Evolutionary conservation across 2,113 vertebrate species (phyloP).

Genomic region (Suricata suricatta): DNA sequence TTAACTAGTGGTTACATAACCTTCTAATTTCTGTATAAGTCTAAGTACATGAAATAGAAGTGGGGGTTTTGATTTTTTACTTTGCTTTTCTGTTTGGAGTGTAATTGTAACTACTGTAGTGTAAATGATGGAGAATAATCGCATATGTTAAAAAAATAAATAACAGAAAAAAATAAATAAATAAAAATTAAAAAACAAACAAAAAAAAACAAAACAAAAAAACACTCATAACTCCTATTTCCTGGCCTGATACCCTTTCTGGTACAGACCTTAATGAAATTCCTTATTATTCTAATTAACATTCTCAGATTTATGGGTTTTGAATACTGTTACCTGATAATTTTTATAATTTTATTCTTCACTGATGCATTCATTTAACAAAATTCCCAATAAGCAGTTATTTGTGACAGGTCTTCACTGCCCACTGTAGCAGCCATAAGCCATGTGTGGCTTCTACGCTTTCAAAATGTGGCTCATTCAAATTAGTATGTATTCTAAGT

Average conservation of each 20-base stretch:
- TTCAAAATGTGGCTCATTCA: background rate
- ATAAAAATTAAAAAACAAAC: too few species aligned
- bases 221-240: background rate
- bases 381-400: background rate
- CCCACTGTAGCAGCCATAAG: background rate
- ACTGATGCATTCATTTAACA: background rate
- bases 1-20: too few species aligned
- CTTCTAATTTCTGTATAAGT: too few species aligned
- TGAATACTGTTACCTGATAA: background rate
- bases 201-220: too few species aligned
- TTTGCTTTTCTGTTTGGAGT: too few species aligned
- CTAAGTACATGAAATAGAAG: too few species aligned
- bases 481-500: background rate
- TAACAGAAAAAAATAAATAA: too few species aligned
- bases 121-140: too few species aligned
- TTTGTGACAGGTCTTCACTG: background rate
- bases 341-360: background rate
- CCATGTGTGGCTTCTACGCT: background rate
- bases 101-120: too few species aligned
- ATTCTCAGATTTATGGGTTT: background rate
- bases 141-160: too few species aligned
- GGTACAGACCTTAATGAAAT: background rate
- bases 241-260: background rate
- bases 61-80: too few species aligned
- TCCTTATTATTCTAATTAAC: background rate